Evolutionary conservation across 2,888 invertebrate species (phyloP), one percentile per base, ranked within the genome.

Genomic region (Zygogramma bicolorata): DNA sequence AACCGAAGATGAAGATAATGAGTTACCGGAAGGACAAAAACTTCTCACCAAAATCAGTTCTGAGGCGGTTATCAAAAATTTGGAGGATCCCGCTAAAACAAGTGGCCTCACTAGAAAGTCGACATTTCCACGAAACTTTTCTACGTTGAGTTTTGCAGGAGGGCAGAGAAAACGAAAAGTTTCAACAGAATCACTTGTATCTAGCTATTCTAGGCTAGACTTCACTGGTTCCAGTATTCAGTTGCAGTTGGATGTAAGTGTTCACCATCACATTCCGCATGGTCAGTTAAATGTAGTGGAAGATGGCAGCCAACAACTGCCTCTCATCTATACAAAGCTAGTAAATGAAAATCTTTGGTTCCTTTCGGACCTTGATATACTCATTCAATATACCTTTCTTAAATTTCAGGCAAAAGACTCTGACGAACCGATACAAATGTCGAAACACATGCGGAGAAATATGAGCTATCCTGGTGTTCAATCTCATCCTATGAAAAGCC

Each of bases 221-320:
- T 93, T 93, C 85, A 93, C 92, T 38, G 93, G 93, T 75, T 93
- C 93, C 79, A 92, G 92, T 83, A 86, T 93, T 72, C 93, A 93
- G 82, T 88, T 93, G 70, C 92, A 93, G 84, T 88, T 93, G 75
- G 84, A 86, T 79, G 91, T 91, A 84, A 87, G 89, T 87, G 69
- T 65, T 38, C n/a, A n/a, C n/a, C 10, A 13, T 13, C 13, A 38
- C 1, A 13, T n/a, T n/a, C n/a, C n/a, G n/a, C n/a, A n/a, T n/a
- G n/a, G n/a, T n/a, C n/a, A n/a, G n/a, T n/a, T n/a, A n/a, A n/a
- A n/a, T n/a, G n/a, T n/a, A n/a, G n/a, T n/a, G n/a, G n/a, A n/a
- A n/a, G n/a, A n/a, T n/a, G n/a, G n/a, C n/a, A n/a, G n/a, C n/a
- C n/a, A n/a, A n/a, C n/a, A n/a, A n/a, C n/a, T n/a, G n/a, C n/a